Conservation (phyloP, 2,888 invertebrate genomes). For the Lasioglossum figueresi region DNA sequence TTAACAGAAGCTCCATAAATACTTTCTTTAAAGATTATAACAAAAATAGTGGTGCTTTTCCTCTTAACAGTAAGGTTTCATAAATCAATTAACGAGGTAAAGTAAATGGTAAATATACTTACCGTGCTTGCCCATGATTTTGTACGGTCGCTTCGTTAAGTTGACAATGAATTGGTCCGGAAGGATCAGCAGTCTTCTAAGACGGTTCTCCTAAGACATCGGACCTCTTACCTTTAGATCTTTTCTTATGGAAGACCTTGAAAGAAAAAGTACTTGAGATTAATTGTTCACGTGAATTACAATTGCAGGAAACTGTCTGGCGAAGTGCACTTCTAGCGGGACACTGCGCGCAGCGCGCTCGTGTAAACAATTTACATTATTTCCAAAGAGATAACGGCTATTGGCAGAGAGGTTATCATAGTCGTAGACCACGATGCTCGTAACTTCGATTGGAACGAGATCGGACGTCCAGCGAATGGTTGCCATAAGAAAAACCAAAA, state of each 20-base stretch:
- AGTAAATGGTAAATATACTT: background rate
- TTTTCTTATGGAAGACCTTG: background rate
- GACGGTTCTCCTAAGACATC: background rate
- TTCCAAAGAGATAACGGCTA: background rate
- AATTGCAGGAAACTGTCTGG: background rate
- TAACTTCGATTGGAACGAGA: conserved; percentile 3
- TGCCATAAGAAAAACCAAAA: conserved; percentile 10
- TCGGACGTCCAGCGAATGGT: background rate
- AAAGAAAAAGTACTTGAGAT: background rate
- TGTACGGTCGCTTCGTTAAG: background rate
- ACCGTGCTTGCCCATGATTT: background rate
- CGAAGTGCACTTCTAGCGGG: background rate
- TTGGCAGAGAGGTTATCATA: background rate
- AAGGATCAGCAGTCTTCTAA: background rate
- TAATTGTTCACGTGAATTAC: background rate
- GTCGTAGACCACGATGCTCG: background rate
- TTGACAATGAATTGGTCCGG: background rate
- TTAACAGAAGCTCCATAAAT: background rate
- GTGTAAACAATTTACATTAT: background rate
- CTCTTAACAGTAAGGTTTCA: background rate
- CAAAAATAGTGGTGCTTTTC: background rate
- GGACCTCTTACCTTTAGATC: background rate
- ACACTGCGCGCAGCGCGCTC: background rate
- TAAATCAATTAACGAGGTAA: background rate
- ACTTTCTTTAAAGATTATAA: background rate